Base-by-base conservation (phyloP, 2,113 vertebrate species). In the Atrichornis clamosus region DNA sequence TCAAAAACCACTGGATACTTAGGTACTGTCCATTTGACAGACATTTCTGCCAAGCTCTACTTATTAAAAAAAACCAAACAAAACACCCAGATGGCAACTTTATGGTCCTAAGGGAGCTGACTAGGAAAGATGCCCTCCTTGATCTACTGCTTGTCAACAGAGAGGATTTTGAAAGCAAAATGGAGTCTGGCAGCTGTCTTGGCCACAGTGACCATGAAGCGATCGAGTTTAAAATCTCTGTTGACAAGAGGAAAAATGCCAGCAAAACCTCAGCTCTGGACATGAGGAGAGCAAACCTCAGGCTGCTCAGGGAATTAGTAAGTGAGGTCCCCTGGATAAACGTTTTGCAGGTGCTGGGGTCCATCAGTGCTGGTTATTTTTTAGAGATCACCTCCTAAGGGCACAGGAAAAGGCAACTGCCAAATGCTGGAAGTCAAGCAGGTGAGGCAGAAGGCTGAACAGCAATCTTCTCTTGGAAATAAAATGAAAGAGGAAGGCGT, bases 171-270 rank as follows among this genome's bases (percentile, higher is more conserved):
- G 39, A 41, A 41, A 41, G 39, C 39, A 41, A 59, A 59, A 35
- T 37, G 18, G 21, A 37, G 33, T 32, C 18, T 77, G 33, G 15
- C 1, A 0, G 6, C 27, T 1, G 0, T 44, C 46, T 60, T 37
- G 18, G 39, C 42, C 8, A 3, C 5, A 60, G 27, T 4, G 33
- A 13, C 10, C 46, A 28, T 20, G 11, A 60, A 60, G 37, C 37
- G 32, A 52, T 7, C 26, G 22, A 49, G 33, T 16, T n/a, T 41
- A 75, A 65, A 74, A 49, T 47, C 23, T 44, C 58, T 30, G 10
- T 50, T 30, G 37, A 46, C 14, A 39, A 47, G 13, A 33, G 3
- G 2, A 32, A 28, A 35, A 64, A 22, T 46, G 33, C 18, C 33
- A 60, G 23, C 11, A 77, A 60, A 69, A 39, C 21, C 21, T 37